Evolutionary conservation across 2,797 vertebrate genomes (phyloP), one percentile per base, ranked within the genome.

Genomic region (Typhlichthys eigenmanni): DNA sequence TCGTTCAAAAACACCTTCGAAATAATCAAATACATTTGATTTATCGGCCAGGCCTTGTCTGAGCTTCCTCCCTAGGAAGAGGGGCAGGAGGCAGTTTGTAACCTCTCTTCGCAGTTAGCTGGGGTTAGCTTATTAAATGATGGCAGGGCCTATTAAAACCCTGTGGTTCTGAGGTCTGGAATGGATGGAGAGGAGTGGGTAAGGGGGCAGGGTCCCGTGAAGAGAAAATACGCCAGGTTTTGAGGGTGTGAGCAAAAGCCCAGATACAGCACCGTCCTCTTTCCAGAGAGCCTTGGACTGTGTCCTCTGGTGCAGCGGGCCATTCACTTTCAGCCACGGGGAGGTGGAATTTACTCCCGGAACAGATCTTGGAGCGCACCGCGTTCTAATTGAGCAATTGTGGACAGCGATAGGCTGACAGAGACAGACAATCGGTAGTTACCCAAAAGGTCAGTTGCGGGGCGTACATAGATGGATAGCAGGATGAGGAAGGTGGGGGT

Each of bases 91-190:
- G 24, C 24, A 24, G 85, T 86, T 90, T 74, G n/a, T 90, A 89
- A 91, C 88, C 87, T 90, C 87, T 73, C 78, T 81, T 78, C 78
- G 3, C 81, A 86, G 89, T 92, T 90, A 85, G 78, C 75, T 74
- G 86, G 52, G 76, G 78, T 88, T 90, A 87, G 69, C 77, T 38
- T 85, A 86, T 82, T 84, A 88, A 89, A 88, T 85, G 87, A 87
- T 84, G 85, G 85, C 85, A 85, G 88, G 82, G 80, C 83, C 82
- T 68, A 85, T 89, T 88, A 89, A 89, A 91, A 85, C 76, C 58
- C 77, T 85, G 89, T 47, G 89, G 89, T 38, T 89, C 81, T 90
- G 85, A 89, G 89, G 84, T 83, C 83, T 83, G 70, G 82, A 79
- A 76, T 56, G 59, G 78, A 67, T 55, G 72, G 73, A 79, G 75